phyloP scores from a whole-genome alignment of 2,113 vertebrate genomes.

The Calyptommatus sinebrachiatus region DNA sequence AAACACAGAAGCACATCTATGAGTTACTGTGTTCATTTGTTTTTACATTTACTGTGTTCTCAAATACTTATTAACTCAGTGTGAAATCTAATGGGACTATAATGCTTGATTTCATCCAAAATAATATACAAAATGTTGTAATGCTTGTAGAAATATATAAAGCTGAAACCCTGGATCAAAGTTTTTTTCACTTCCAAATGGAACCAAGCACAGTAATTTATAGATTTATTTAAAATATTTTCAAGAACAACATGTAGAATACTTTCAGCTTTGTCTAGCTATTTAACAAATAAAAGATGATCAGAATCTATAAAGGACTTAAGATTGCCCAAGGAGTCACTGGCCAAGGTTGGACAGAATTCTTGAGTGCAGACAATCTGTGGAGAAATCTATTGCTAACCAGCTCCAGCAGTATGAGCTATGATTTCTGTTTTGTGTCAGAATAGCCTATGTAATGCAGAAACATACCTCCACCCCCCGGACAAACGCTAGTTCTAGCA shows the following conservation, averaged over 20 bases:
- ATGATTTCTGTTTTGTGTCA: too few species aligned
- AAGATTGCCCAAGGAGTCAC: too few species aligned
- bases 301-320: too few species aligned
- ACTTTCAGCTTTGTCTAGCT: too few species aligned
- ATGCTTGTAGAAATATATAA: background rate
- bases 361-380: too few species aligned
- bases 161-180: background rate
- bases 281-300: too few species aligned
- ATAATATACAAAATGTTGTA: background rate
- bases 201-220: background rate
- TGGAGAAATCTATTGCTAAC: too few species aligned
- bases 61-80: constrained; percentile 43
- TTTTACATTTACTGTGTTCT: constrained; percentile 21
- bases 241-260: background rate
- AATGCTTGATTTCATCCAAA: background rate
- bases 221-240: background rate
- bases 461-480: too few species aligned
- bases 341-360: too few species aligned
- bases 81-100: constrained; percentile 33
- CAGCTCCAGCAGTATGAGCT: too few species aligned
- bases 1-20: background rate
- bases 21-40: constrained; percentile 5
- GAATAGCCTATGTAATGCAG: too few species aligned
- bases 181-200: background rate
- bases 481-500: too few species aligned